Evolutionary conservation across 2,888 invertebrate species (phyloP).

Genomic region (Panorpa germanica): DNA sequence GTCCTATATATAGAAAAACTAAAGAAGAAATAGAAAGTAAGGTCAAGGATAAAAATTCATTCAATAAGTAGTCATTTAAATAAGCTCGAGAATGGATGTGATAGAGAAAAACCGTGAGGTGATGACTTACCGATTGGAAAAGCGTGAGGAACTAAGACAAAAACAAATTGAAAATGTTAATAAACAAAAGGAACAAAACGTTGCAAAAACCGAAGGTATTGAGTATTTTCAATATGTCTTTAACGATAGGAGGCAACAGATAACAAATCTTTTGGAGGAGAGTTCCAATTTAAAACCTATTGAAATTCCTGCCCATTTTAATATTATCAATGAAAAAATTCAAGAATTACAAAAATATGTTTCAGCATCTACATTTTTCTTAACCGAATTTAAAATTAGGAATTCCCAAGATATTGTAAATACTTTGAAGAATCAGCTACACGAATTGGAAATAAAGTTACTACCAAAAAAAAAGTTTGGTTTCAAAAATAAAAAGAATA

Average conservation of each 20-base stretch:
- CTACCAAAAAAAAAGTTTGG: slow-evolving; percentile 77
- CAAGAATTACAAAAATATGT: slow-evolving; percentile 60
- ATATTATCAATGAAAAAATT: slow-evolving; percentile 49
- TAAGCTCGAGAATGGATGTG: too few relatives aligned
- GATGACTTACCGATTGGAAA: slow-evolving; percentile 6
- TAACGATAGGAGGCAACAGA: slow-evolving; percentile 39
- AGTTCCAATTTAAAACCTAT: slow-evolving; percentile 28
- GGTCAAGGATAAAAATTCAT: too few relatives aligned
- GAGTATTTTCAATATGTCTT: slow-evolving; percentile 54
- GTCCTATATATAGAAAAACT: too few relatives aligned
- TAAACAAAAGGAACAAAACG: slow-evolving; percentile 14
- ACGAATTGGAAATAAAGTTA: slow-evolving; percentile 49
- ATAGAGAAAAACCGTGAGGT: slow-evolving; percentile 2
- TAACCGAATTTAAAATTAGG: slow-evolving; percentile 64
- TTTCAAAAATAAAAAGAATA: slow-evolving; percentile 49
- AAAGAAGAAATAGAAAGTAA: too few relatives aligned
- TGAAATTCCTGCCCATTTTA: slow-evolving; percentile 39
- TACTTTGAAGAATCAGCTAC: slow-evolving; percentile 46
- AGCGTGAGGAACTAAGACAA: slow-evolving; percentile 4
- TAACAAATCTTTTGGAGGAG: slow-evolving; percentile 42
- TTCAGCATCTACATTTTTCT: slow-evolving; percentile 58
- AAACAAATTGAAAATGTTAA: slow-evolving; percentile 3
- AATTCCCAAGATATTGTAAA: slow-evolving; percentile 57
- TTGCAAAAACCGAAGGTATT: slow-evolving; percentile 22
- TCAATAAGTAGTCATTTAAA: too few relatives aligned